These are phyloP conservation scores for Phengaris arion DNA, from an alignment of 2,888 invertebrate genomes.

Conservation along the genomic window DNA sequence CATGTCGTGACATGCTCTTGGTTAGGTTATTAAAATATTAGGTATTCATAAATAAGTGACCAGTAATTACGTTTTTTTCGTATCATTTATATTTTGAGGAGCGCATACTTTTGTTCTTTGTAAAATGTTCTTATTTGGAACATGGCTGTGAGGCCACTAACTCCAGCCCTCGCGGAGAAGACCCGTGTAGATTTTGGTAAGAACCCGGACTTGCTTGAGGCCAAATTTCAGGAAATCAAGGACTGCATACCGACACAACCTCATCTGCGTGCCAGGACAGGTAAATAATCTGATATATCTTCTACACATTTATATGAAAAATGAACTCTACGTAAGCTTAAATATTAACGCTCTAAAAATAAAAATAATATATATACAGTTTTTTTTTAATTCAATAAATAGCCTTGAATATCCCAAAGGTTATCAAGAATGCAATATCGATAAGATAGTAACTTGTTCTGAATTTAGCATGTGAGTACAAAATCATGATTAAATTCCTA, in stretches of 20 bases:
- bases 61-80: background rate
- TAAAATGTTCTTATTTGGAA: constrained; percentile 20
- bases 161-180: constrained; percentile 57
- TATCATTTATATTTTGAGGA: background rate
- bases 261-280: constrained; percentile 69
- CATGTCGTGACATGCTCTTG: too few relatives aligned
- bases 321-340: too few relatives aligned
- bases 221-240: constrained; percentile 73
- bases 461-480: too few relatives aligned
- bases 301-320: too few relatives aligned
- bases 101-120: background rate
- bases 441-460: background rate
- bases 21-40: too few relatives aligned
- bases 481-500: too few relatives aligned
- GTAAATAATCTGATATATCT: constrained; percentile 40
- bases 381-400: too few relatives aligned
- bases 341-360: too few relatives aligned
- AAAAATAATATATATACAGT: too few relatives aligned
- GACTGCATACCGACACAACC: constrained; percentile 80
- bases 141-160: constrained; percentile 55
- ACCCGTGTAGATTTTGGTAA: constrained; percentile 77
- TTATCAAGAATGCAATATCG: background rate
- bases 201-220: constrained; percentile 64
- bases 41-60: too few relatives aligned
- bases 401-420: too few relatives aligned